phyloP scores from a whole-genome alignment of 2,888 invertebrate genomes.

The Microctonus hyperodae region DNA sequence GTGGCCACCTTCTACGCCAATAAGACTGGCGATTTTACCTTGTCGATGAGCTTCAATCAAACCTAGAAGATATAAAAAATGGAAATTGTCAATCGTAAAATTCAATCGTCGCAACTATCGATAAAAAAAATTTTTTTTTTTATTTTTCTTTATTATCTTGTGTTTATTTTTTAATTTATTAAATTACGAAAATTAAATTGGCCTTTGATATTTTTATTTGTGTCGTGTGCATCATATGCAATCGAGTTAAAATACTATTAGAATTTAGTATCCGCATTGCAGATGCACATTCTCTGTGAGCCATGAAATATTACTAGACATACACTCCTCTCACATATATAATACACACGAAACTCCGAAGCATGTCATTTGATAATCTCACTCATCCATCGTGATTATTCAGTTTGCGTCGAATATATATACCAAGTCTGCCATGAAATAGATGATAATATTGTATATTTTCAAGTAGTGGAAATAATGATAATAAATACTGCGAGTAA shows the following conservation, averaged over 20 bases:
- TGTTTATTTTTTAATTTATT: not conserved
- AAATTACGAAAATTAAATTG: not conserved
- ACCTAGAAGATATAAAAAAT: constrained; percentile 64
- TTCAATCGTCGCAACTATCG: not conserved
- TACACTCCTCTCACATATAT: not conserved
- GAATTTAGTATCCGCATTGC: constrained; percentile 33
- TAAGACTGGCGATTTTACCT: constrained; percentile 85
- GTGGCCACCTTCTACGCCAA: constrained; percentile 93
- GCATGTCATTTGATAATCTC: constrained; percentile 29
- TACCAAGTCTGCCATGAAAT: not conserved
- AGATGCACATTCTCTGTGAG: constrained; percentile 29
- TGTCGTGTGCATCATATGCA: not conserved
- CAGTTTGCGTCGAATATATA: constrained; percentile 9
- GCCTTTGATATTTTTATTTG: not conserved
- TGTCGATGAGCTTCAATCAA: constrained; percentile 73
- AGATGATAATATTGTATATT: constrained; percentile 5
- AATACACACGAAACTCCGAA: not conserved
- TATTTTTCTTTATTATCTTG: not conserved
- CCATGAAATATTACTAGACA: constrained; percentile 31
- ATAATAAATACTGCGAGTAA: constrained; percentile 50
- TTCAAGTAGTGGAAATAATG: constrained; percentile 3
- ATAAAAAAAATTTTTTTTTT: not conserved
- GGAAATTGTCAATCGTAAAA: constrained; percentile 13
- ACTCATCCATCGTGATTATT: constrained; percentile 31
- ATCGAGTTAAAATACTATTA: constrained; percentile 24